Evolutionary conservation across 2,113 vertebrate genomes (phyloP), one percentile per base, ranked within the genome.

Genomic region (Mellivora capensis): DNA sequence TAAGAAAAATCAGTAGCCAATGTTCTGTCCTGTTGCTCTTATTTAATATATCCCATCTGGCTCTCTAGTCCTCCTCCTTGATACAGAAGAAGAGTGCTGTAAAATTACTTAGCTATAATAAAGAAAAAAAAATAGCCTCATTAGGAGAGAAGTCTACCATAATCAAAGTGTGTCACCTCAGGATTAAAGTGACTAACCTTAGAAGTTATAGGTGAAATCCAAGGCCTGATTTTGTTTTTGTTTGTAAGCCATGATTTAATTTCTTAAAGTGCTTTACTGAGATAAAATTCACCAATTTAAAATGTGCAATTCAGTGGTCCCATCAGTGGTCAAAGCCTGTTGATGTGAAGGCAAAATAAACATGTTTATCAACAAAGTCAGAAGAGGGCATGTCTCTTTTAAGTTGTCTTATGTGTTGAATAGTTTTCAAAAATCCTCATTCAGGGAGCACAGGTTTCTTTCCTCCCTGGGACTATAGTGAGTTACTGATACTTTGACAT

Each of bases 191-290:
- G 44, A 67, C 42, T 76, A 49, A 62, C 25, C 23, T 6, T 77
- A 69, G 76, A 93, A 82, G 29, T 97, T 86, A 52, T 5, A n/a
- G 39, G 29, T 85, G 25, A 69, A 52, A 76, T 72, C n/a, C 47
- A 95, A 69, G 62, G 59, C 57, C 76, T 83, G 34, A 82, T 62
- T 80, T 62, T 72, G 15, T 27, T 84, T 76, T 67, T 57, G 57
- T 76, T 82, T 97, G 87, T 64, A 87, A 81, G 67, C 49, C 31
- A 34, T 71, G n/a, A 87, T 79, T 95, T 85, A 85, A 93, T 69
- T 87, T 42, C 49, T 57, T 62, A 18, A 76, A 49, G 49, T 13
- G 29, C 14, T 84, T 82, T 67, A 52, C 69, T 80, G 11, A 89
- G 20, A 49, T 64, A 62, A 86, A 95, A 71, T 44, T 59, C 11